Evolutionary conservation across 2,888 invertebrate species (phyloP).

Genomic region (Macrophya annulata): DNA sequence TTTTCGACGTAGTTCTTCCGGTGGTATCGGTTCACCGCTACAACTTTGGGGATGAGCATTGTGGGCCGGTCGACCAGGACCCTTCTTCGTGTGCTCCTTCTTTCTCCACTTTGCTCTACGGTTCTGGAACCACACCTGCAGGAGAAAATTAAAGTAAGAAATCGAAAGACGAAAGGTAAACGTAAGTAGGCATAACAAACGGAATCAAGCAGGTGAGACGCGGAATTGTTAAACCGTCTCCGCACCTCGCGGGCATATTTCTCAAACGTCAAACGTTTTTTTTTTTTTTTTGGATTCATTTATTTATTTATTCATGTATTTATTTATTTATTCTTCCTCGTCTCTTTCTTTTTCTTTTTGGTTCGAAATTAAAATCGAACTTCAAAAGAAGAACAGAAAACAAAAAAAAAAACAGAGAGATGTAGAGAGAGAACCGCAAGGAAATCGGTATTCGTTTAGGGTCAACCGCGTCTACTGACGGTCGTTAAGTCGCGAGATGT

Average conservation of each 20-base stretch:
- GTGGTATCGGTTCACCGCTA: slow-evolving; percentile 97
- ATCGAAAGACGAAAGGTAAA: not conserved
- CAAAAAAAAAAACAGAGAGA: slow-evolving; percentile 42
- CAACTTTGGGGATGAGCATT: slow-evolving; percentile 99
- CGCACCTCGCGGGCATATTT: not conserved
- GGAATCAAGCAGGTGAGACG: slow-evolving; percentile 20
- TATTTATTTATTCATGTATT: not conserved
- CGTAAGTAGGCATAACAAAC: not conserved
- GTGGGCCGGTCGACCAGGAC: slow-evolving; percentile 98
- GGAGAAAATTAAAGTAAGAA: slow-evolving; percentile 64
- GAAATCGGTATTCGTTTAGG: slow-evolving; percentile 42
- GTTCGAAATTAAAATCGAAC: not conserved
- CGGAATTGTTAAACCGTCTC: not conserved
- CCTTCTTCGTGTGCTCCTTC: slow-evolving; percentile 99
- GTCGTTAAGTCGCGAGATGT: slow-evolving; percentile 67
- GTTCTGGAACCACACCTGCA: slow-evolving; percentile 99
- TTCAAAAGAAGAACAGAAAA: not conserved
- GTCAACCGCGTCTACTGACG: slow-evolving; percentile 10
- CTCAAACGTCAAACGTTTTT: not conserved
- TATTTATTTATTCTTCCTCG: not conserved
- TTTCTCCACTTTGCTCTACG: slow-evolving; percentile 99
- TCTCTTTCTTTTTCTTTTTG: not conserved
- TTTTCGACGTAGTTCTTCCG: slow-evolving; percentile 92
- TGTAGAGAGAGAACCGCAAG: slow-evolving; percentile 33
- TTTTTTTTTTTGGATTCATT: not conserved